Evolutionary conservation across 2,797 vertebrate species (phyloP).

Genomic region (Diplodus sargus): DNA sequence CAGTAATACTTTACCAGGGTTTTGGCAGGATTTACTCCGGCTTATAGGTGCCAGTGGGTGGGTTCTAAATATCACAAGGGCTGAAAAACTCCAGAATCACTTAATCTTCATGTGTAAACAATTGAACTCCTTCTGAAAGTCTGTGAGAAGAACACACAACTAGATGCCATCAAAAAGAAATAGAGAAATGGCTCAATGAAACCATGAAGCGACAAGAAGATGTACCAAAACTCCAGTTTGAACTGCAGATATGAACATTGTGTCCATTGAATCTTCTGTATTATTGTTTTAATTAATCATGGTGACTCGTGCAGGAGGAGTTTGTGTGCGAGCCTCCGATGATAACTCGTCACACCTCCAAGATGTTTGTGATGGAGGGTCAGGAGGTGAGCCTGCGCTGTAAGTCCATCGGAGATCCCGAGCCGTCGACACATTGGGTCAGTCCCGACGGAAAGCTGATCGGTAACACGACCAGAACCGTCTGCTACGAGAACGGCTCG

Average conservation of each 20-base stretch:
- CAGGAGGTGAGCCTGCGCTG: conserved; percentile 91
- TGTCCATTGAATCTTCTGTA: neutral
- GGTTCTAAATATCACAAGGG: conserved; percentile 54
- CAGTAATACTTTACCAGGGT: conserved; percentile 40
- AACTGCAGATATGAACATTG: too few species aligned
- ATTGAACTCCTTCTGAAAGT: conserved; percentile 18
- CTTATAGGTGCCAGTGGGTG: conserved; percentile 45
- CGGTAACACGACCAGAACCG: conserved; percentile 89
- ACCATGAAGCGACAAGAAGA: neutral
- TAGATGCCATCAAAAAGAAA: neutral
- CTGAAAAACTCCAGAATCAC: conserved; percentile 37
- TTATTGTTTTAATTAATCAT: too few species aligned
- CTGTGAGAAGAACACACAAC: neutral
- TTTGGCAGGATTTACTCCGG: conserved; percentile 36
- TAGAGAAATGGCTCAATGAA: too few species aligned
- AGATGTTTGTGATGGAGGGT: conserved; percentile 86
- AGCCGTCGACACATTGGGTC: conserved; percentile 93
- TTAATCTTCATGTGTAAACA: conserved; percentile 55
- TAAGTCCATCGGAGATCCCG: conserved; percentile 93
- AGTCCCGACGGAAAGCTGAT: conserved; percentile 92
- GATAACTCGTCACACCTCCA: conserved; percentile 91
- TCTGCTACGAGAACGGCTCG: conserved; percentile 92
- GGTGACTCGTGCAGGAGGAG: conserved; percentile 81
- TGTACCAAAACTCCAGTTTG: neutral
- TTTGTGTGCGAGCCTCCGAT: conserved; percentile 93